Evolutionary conservation across 2,888 invertebrate genomes (phyloP).

Genomic region (Drosophila formosana): DNA sequence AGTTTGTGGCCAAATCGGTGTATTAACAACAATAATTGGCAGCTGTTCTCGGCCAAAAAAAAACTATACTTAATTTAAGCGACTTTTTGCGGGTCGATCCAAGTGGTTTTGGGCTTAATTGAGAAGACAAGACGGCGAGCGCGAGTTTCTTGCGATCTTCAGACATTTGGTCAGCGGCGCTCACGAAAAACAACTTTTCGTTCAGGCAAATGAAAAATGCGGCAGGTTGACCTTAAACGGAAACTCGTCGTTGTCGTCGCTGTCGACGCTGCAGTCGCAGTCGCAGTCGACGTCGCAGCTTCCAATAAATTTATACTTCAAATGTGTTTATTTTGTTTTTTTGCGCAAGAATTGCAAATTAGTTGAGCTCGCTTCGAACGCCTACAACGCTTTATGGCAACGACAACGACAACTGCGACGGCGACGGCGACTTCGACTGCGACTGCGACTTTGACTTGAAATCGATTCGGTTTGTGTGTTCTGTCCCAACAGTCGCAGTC

Average conservation of each 20-base stretch:
- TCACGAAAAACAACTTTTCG: slow-evolving; percentile 75
- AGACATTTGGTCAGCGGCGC: slow-evolving; percentile 63
- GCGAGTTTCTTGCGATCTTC: slow-evolving; percentile 22
- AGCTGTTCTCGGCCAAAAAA: slow-evolving; percentile 56
- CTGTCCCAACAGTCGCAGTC: slow-evolving; percentile 61
- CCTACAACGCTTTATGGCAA: slow-evolving; percentile 60
- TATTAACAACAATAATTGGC: slow-evolving; percentile 60
- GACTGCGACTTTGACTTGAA: slow-evolving; percentile 26
- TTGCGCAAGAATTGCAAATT: slow-evolving; percentile 80
- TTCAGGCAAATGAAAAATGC: slow-evolving; percentile 66
- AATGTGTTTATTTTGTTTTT: slow-evolving; percentile 55
- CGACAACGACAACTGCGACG: slow-evolving; percentile 38
- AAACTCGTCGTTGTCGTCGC: slow-evolving; percentile 66
- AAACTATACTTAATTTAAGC: slow-evolving; percentile 27
- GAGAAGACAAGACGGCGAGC: slow-evolving; percentile 41
- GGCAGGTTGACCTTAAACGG: slow-evolving; percentile 78
- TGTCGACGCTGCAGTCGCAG: slow-evolving; percentile 22
- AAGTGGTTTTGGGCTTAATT: slow-evolving; percentile 46
- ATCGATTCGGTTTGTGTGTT: slow-evolving; percentile 41
- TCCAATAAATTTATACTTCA: slow-evolving; percentile 68
- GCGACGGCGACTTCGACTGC: slow-evolving; percentile 25
- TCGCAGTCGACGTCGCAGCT: slow-evolving; percentile 36
- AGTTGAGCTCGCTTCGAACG: slow-evolving; percentile 62
- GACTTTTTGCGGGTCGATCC: slow-evolving; percentile 29
- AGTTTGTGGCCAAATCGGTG: slow-evolving; percentile 25